A percentile compares a stretch with the other conserved stretches of the same genome.
Conservation (phyloP, 2,113 vertebrate genomes). For the Perca fluviatilis region DNA sequence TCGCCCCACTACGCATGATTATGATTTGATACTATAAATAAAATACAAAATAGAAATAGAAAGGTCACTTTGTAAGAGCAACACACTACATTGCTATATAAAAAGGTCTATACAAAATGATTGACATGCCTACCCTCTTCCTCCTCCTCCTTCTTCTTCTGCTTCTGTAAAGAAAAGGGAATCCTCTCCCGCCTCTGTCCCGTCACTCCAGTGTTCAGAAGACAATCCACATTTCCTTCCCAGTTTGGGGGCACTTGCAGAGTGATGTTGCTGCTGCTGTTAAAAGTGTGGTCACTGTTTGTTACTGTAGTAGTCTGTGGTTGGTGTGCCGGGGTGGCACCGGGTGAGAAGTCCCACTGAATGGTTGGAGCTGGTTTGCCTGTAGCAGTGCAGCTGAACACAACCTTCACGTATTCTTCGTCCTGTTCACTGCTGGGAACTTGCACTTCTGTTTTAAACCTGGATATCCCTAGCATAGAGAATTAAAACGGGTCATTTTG, state of each 20-base stretch:
- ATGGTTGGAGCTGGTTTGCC: constrained; percentile 81
- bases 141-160: fast-evolving
- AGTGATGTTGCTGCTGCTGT: constrained; percentile 65
- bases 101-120: not conserved
- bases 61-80: not conserved
- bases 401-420: not conserved
- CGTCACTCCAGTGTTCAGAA: constrained; percentile 42
- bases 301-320: fast-evolving
- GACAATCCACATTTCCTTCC: constrained; percentile 62
- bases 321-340: fast-evolving
- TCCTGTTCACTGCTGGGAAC: fast-evolving
- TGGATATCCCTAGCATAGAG: constrained; percentile 72
- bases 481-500: not conserved
- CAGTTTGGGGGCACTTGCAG: constrained; percentile 25
- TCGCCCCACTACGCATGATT: no score
- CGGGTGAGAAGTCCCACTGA: constrained; percentile 44
- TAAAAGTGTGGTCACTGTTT: constrained; percentile 66
- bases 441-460: constrained; percentile 14
- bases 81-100: not conserved
- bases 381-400: constrained; percentile 78
- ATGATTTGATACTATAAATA: no score
- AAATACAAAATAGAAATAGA: no score
- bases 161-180: not conserved
- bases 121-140: constrained; percentile 8
- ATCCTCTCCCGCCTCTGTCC: constrained; percentile 28